Evolutionary conservation across 2,888 invertebrate genomes (phyloP), one percentile per base, ranked within the genome.

Genomic region (Ceriagrion tenellum): DNA sequence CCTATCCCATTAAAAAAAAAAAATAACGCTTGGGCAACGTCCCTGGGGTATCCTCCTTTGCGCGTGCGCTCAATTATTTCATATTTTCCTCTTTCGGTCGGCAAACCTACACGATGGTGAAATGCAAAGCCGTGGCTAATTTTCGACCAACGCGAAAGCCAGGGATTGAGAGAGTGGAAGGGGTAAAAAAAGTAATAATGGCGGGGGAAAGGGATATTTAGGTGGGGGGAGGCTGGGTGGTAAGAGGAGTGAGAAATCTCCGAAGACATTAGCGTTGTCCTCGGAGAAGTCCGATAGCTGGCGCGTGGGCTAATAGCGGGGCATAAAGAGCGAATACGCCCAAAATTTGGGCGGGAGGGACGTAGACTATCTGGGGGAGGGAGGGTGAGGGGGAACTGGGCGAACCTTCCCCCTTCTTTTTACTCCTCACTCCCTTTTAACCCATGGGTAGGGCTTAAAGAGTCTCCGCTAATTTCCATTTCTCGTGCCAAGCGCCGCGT

Each of bases 391-490:
- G 4, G 81, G 81, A 35, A 26, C n/a, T 69, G 69, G 69, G 69
- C 69, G 69, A 69, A n/a, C 26, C 23, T 69, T 69, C n/a, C n/a
- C 69, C 69, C n/a, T 69, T 69, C 26, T 90, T 30, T 59, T 63
- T 16, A 40, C 88, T 47, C 40, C 26, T 63, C 40, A 63, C 63
- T 88, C 47, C 47, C 47, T 4, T 47, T 1, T 59, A 59, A 23
- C 55, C 47, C 47, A 47, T 93, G 69, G 93, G 91, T 55, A 40
- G 63, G 91, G 93, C 93, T 93, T 91, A 47, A 59, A 47, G 63
- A 93, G 93, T 63, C 63, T 55, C 91, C 91, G 91, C 93, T 93
- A 93, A 93, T 93, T 93, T 93, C 93, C 93, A 93, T 93, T 93
- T 93, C 93, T 69, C 93, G 93, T 93, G 93, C 93, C 93, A 69